These are phyloP conservation scores for Drosophila mojavensis DNA, from an alignment of 1,140 invertebrate species.

Conservation along the genomic window DNA sequence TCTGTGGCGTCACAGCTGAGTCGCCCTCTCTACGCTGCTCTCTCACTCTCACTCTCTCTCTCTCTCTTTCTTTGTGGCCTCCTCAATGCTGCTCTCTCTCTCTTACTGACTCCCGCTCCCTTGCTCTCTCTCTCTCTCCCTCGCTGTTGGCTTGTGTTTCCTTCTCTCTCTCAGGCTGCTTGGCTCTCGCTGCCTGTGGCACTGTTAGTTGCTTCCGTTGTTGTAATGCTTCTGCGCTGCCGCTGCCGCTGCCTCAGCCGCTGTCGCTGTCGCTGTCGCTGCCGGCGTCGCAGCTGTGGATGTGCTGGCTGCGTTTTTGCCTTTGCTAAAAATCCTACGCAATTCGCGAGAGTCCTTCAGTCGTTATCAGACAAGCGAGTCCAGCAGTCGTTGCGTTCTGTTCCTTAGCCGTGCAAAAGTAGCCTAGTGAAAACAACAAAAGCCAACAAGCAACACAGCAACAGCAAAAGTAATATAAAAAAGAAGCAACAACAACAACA, in stretches of 20 bases:
- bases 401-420: conserved; percentile 83
- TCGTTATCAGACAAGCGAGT: conserved; percentile 84
- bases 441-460: conserved; percentile 38
- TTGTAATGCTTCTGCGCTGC: conserved; percentile 79
- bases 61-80: conserved; percentile 4
- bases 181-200: conserved; percentile 11
- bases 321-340: conserved; percentile 80
- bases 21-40: conserved; percentile 5
- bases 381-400: conserved; percentile 84
- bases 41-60: conserved; percentile 1
- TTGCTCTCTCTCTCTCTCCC: background rate
- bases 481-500: background rate
- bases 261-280: conserved; percentile 7
- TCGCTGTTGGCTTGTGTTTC: conserved; percentile 20
- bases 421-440: conserved; percentile 78
- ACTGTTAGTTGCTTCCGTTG: conserved; percentile 69
- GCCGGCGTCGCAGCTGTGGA: conserved; percentile 24
- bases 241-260: conserved; percentile 20
- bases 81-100: background rate
- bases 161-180: background rate
- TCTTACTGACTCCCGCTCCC: conserved; percentile 9
- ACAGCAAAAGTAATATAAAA: conserved; percentile 39
- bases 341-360: conserved; percentile 83
- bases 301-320: conserved; percentile 53
- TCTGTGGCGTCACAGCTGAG: conserved; percentile 10